Conservation (phyloP, 2,888 invertebrate species). For the Automeris io region DNA sequence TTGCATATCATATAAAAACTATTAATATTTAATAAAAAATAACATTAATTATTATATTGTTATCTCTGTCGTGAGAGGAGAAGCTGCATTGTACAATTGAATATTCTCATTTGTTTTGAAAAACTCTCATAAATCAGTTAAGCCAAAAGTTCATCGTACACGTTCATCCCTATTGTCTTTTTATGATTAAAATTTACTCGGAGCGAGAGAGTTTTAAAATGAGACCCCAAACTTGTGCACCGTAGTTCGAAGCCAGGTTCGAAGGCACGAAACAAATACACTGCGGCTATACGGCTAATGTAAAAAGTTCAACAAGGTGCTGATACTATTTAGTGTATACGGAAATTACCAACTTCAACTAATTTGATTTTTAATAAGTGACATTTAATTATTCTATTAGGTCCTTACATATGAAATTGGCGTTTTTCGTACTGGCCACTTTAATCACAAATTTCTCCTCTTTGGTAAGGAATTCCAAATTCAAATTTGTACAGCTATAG, state of each 20-base stretch:
- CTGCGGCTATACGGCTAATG: constrained; percentile 52
- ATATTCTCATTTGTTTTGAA: constrained; percentile 10
- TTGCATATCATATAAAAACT: neutral
- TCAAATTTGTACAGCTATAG: too few species aligned
- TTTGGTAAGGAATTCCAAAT: too few species aligned
- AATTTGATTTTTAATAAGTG: constrained; percentile 28
- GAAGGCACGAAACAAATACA: constrained; percentile 63
- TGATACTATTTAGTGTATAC: constrained; percentile 52
- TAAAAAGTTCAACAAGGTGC: constrained; percentile 58
- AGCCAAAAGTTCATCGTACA: constrained; percentile 44
- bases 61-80: too few species aligned
- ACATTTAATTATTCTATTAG: too few species aligned
- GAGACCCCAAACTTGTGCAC: constrained; percentile 60
- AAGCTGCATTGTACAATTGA: neutral
- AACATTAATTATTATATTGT: neutral
- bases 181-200: constrained; percentile 63
- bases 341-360: constrained; percentile 56
- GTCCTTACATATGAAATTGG: too few species aligned
- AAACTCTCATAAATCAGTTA: constrained; percentile 46
- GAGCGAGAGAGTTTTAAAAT: constrained; percentile 55
- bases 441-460: too few species aligned
- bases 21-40: neutral
- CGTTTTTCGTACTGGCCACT: too few species aligned
- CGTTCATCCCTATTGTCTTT: constrained; percentile 59
- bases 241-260: constrained; percentile 49